Evolutionary conservation across 2,888 invertebrate genomes (phyloP), one percentile per base, ranked within the genome.

Genomic region (Eupelmus urozonus): DNA sequence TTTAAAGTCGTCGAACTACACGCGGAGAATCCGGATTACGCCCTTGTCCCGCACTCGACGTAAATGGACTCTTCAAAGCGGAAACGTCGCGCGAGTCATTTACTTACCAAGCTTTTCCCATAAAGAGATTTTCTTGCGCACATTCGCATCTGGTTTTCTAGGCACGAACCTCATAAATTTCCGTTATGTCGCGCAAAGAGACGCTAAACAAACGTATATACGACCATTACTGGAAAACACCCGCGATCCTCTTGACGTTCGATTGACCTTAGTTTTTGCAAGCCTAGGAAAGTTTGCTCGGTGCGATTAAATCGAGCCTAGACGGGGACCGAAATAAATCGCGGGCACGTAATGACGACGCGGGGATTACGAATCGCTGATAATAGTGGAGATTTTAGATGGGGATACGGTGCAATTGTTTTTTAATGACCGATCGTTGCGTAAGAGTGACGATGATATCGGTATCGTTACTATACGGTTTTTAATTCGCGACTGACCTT

Each of bases 131-230:
- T 40, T 34, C 25, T 27, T 4, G 0, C 2, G 9, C 18, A 18
- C 16, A 34, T 9, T 18, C 18, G 51, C 2, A 11, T 20, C 49
- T 72, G 1, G 9, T 63, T 55, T 72, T 63, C 72, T 11, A 40
- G 34, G 29, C 62, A 72, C 40, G 72, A 40, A 20, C 23, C 53
- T 34, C 69, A 13, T 63, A 62, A 71, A 51, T 62, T 62, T 60
- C 60, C 71, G 20, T 71, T 51, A 34, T 60, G 45, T n/a, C 25
- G 13, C 45, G 4, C 16, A n/a, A n/a, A n/a, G 45, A 2, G 13
- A 2, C 45, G 16, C 16, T 45, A 16, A 45, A 16, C 45, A 16
- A 13, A 7, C 16, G 45, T 45, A 45, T 13, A 45, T 13, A 45
- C 16, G 34, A 34, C 34, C 9, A 34, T 34, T 9, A 9, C 9